phyloP scores from a whole-genome alignment of 2,888 invertebrate genomes.

The Rhagium mordax region DNA sequence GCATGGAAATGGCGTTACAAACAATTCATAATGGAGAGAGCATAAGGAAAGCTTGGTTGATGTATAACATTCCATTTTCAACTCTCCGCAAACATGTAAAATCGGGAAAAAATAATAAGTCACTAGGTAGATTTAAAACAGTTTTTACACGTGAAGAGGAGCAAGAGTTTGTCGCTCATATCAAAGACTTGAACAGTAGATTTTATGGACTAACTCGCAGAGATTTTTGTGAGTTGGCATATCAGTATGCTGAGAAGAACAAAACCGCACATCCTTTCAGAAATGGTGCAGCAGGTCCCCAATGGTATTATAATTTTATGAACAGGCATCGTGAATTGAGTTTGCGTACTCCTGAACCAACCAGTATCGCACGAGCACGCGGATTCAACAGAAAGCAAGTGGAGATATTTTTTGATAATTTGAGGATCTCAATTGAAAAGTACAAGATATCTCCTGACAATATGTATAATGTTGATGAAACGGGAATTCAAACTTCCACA shows the following conservation, averaged over 20 bases:
- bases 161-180: conserved; percentile 18
- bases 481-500: not conserved
- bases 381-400: not conserved
- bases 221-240: conserved; percentile 18
- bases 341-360: not conserved
- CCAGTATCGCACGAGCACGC: not conserved
- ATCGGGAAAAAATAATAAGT: not conserved
- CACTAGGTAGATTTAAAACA: conserved; percentile 22
- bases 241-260: conserved; percentile 28
- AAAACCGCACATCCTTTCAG: conserved; percentile 22
- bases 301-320: not conserved
- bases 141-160: conserved; percentile 26
- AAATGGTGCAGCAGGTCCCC: conserved; percentile 7
- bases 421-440: not conserved
- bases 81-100: conserved; percentile 1
- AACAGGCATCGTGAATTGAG: not conserved
- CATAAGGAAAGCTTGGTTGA: not conserved
- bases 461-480: not conserved
- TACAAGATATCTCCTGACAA: not conserved
- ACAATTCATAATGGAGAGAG: not conserved
- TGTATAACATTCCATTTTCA: not conserved
- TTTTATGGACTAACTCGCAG: conserved; percentile 19
- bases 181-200: conserved; percentile 4
- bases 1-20: not conserved
- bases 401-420: not conserved